A percentile compares a stretch with the other conserved stretches of the same genome.
Conservation (phyloP, 2,888 invertebrate genomes). For the Thymelicus sylvestris region DNA sequence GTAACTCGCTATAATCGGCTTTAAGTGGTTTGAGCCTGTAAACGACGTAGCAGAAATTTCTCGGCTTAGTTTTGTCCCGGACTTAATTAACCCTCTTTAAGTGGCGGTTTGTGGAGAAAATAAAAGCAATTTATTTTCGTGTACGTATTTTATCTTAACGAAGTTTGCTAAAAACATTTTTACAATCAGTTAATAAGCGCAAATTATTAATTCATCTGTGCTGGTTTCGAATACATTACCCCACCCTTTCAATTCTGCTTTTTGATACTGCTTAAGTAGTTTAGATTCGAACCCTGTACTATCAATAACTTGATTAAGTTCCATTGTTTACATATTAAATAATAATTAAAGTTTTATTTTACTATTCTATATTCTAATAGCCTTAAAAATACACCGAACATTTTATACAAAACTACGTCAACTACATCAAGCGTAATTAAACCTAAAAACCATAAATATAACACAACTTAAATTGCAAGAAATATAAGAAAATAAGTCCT, state of each 20-base stretch:
- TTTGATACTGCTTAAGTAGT: too few species aligned
- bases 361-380: too few species aligned
- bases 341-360: too few species aligned
- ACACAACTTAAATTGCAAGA: background rate
- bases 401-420: too few species aligned
- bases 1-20: conserved; percentile 21
- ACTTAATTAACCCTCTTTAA: conserved; percentile 8
- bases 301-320: too few species aligned
- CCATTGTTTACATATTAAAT: too few species aligned
- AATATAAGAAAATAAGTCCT: background rate
- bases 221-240: too few species aligned
- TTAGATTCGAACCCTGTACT: too few species aligned
- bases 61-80: conserved; percentile 10
- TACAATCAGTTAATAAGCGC: background rate
- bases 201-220: too few species aligned
- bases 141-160: background rate
- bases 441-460: background rate
- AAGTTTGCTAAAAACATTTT: background rate
- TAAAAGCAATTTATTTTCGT: conserved; percentile 2
- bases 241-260: too few species aligned
- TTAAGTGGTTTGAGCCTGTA: conserved; percentile 25
- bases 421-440: too few species aligned
- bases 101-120: conserved; percentile 10
- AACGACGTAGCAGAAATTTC: conserved; percentile 14
- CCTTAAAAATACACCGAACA: too few species aligned